A percentile compares a stretch with the other conserved stretches of the same genome.
Evolutionary conservation across 2,888 invertebrate species (phyloP).

Genomic region (Pterostichus madidus): DNA sequence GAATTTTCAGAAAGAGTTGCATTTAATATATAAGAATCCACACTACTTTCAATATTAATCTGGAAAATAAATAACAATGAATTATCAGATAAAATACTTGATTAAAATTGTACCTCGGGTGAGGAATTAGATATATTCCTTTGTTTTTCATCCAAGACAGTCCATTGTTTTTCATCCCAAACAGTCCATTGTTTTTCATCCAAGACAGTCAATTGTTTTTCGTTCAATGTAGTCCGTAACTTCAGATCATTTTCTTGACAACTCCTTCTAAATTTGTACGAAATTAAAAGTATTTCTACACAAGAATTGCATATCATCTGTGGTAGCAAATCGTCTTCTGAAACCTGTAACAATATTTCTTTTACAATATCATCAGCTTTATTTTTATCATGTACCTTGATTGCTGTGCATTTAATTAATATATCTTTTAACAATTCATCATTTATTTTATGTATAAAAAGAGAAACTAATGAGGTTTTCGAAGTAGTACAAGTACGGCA

Average conservation of each 20-base stretch:
- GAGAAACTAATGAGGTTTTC: not conserved
- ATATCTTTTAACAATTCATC: conserved; percentile 46
- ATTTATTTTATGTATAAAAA: conserved; percentile 47
- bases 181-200: conserved; percentile 1
- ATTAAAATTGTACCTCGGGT: not conserved
- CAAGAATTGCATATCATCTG: conserved; percentile 43
- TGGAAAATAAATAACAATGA: conserved; percentile 17
- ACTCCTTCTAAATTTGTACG: conserved; percentile 44
- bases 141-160: conserved; percentile 24
- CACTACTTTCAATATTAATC: conserved; percentile 32
- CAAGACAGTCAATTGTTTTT: too few species aligned
- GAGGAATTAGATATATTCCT: not conserved
- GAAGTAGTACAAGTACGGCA: conserved; percentile 43
- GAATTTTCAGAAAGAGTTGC: not conserved
- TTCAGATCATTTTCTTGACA: conserved; percentile 42
- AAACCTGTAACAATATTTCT: conserved; percentile 37
- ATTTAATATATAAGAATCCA: conserved; percentile 4
- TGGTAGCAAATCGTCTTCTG: conserved; percentile 46
- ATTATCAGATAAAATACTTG: not conserved
- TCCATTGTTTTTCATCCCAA: conserved; percentile 24
- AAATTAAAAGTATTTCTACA: conserved; percentile 45
- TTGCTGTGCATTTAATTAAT: conserved; percentile 33
- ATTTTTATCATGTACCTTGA: conserved; percentile 29
- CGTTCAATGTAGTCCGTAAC: conserved; percentile 9
- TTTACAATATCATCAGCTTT: not conserved